Evolutionary conservation across 2,797 vertebrate species (phyloP).

Genomic region (Enteromius radiatus): DNA sequence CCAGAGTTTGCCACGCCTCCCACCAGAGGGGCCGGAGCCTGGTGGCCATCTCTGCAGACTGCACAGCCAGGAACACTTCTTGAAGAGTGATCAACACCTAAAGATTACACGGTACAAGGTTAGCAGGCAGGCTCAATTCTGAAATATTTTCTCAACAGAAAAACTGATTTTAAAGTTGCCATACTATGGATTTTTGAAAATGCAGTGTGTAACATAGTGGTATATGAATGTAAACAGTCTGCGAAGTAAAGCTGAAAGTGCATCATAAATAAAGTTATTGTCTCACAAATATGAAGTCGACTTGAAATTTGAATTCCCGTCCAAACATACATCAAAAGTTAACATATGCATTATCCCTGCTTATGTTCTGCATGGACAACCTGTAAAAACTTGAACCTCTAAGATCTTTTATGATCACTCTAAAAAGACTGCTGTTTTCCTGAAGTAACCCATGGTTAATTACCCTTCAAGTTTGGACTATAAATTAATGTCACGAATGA

Average conservation of each 20-base stretch:
- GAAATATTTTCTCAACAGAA: neutral
- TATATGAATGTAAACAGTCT: neutral
- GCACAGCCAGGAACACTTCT: constrained; percentile 93
- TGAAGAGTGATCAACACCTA: constrained; percentile 90
- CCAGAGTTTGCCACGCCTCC: constrained; percentile 94
- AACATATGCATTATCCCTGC: neutral
- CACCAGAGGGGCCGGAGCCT: constrained; percentile 88
- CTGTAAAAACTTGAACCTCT: neutral
- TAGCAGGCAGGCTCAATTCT: neutral
- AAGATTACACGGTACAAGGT: constrained; percentile 18
- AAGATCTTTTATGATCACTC: too few relatives aligned
- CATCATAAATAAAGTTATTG: neutral
- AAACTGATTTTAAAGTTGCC: neutral
- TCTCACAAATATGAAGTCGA: neutral
- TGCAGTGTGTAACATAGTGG: neutral
- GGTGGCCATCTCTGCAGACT: constrained; percentile 91
- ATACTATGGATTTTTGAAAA: neutral
- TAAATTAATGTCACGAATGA: neutral
- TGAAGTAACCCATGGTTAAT: neutral
- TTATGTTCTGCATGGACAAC: neutral
- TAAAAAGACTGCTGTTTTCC: neutral
- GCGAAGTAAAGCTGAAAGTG: neutral
- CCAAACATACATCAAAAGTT: neutral
- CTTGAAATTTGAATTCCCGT: neutral
- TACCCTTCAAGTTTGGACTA: neutral